Evolutionary conservation across 2,113 vertebrate genomes (phyloP), one percentile per base, ranked within the genome.

Genomic region (Dromas ardeola): DNA sequence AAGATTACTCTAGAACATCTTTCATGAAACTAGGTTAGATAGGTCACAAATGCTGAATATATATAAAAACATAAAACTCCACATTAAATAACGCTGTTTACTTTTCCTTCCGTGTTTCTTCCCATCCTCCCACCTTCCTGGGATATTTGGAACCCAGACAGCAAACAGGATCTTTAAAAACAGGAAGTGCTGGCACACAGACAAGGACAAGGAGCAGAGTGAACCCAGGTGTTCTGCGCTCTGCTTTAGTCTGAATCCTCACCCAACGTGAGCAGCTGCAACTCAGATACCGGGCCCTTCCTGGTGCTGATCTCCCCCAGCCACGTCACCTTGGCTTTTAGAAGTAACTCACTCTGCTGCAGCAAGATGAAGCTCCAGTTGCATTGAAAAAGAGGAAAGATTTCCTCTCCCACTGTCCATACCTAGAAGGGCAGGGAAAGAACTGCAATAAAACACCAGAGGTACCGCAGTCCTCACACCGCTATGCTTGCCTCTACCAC

Each of bases 81-180:
- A 62, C 77, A 61, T 87, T 95, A 85, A 95, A 87, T 66, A 79
- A 80, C 5, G 36, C 29, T 84, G 80, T 87, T 87, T 83, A 63
- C 43, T 87, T 88, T 92, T 93, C 81, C 89, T 91, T 69, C 40
- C 40, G 13, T 58, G 84, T 65, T 94, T 96, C 63, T 95, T 95
- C 96, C 90, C 91, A 95, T 94, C 96, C 96, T 97, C 95, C 96
- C 81, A 65, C 86, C 69, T 94, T 97, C 95, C 92, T 84, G 49
- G 88, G 94, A 87, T 94, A 95, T 92, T 43, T 96, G 93, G 86
- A 96, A 94, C 23, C 71, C 85, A 92, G 91, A 88, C 66, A 95
- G 93, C 95, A 97, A 97, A 97, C 96, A 96, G 74, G 91, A 95
- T 96, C 89, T 91, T 96, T 93, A 93, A 97, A 95, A 97, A 96